phyloP scores from a whole-genome alignment of 2,888 invertebrate species.

The Aporophyla lueneburgensis region DNA sequence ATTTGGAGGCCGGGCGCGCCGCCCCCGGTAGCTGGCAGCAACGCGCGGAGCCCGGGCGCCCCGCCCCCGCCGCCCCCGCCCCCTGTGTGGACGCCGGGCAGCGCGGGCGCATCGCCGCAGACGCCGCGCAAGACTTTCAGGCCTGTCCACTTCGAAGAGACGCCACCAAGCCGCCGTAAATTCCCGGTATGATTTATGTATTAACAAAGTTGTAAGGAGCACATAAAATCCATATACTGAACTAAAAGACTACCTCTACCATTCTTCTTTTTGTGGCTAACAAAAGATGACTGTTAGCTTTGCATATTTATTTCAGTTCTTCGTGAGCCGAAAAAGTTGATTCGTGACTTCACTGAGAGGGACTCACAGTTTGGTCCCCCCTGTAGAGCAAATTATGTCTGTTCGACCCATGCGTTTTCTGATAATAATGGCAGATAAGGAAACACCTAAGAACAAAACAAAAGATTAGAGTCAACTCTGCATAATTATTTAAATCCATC shows the following conservation, averaged over 20 bases:
- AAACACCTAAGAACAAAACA: neutral
- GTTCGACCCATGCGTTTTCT: neutral
- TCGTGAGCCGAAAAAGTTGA: neutral
- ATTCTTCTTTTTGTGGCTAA: neutral
- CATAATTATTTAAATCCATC: no score
- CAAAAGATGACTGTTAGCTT: neutral
- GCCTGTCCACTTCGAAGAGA: slow-evolving; percentile 92
- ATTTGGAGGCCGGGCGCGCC: slow-evolving; percentile 88
- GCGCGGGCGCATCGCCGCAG: slow-evolving; percentile 93
- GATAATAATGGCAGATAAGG: no score
- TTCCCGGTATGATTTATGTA: slow-evolving; percentile 76
- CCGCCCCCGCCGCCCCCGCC: slow-evolving; percentile 91
- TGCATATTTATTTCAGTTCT: neutral
- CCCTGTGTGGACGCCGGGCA: slow-evolving; percentile 95
- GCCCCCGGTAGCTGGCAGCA: slow-evolving; percentile 77
- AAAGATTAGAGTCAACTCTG: neutral
- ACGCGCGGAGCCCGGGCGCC: slow-evolving; percentile 85
- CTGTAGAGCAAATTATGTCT: no score
- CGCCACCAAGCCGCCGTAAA: slow-evolving; percentile 86
- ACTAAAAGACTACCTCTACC: neutral
- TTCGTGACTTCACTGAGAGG: neutral
- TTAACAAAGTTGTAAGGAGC: neutral
- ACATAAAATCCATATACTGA: no score
- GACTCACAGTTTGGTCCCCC: neutral
- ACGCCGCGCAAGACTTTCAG: slow-evolving; percentile 94